Percentiles rank a stretch among this genome's conserved stretches.
These are phyloP conservation scores for Tetranychus truncatus DNA, from an alignment of 2,888 invertebrate genomes.

Conservation along the genomic window DNA sequence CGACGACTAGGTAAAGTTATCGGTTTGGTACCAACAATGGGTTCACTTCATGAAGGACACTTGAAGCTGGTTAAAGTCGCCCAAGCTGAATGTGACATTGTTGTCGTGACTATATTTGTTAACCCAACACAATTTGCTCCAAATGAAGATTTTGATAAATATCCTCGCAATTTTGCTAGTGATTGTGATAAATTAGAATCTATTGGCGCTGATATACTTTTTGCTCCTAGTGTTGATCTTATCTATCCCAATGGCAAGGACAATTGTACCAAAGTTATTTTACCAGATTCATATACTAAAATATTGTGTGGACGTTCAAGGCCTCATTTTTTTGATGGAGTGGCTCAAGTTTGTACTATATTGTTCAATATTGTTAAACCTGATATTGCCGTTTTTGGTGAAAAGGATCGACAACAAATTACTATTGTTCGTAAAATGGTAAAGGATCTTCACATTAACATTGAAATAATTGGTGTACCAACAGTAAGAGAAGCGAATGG, in stretches of 20 bases:
- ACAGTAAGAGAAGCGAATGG: conserved; percentile 13
- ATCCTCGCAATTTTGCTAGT: conserved; percentile 6
- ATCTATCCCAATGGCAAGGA: conserved; percentile 12
- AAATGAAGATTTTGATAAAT: conserved; percentile 12
- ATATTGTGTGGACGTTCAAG: conserved; percentile 10
- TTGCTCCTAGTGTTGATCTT: not conserved
- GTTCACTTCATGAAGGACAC: conserved; percentile 16
- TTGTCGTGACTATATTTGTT: conserved; percentile 16
- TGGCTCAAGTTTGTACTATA: conserved; percentile 14
- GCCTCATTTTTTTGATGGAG: conserved; percentile 14
- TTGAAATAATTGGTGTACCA: conserved; percentile 4
- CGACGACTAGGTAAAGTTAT: not conserved
- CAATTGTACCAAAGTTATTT: not conserved
- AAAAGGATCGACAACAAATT: conserved; percentile 17
- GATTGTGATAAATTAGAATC: not conserved
- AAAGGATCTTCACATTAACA: conserved; percentile 10
- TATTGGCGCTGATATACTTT: conserved; percentile 7
- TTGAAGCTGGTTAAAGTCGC: conserved; percentile 2
- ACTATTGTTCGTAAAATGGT: conserved; percentile 12
- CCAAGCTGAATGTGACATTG: conserved; percentile 7
- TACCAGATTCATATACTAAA: not conserved
- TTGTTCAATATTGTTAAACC: conserved; percentile 18
- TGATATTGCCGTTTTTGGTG: conserved; percentile 13
- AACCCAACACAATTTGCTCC: conserved; percentile 16
- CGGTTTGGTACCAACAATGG: conserved; percentile 17